Evolutionary conservation across 2,888 invertebrate genomes (phyloP).

Genomic region (Brassicogethes aeneus): DNA sequence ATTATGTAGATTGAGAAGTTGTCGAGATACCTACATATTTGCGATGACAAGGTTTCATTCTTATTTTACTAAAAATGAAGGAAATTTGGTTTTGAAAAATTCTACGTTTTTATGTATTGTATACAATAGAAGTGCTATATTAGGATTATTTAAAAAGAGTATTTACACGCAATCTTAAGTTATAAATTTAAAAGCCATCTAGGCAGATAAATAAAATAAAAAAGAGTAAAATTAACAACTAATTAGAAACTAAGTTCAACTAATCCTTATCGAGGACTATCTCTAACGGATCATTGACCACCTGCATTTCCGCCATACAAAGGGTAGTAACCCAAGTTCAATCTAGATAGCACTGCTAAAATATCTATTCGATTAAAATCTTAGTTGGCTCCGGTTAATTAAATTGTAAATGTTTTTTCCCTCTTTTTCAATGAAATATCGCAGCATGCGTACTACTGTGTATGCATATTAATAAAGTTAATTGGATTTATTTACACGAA

Average conservation of each 20-base stretch:
- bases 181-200: too few relatives aligned
- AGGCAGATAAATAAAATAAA: not conserved
- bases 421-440: not conserved
- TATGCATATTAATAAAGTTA: too few relatives aligned
- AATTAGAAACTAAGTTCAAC: not conserved
- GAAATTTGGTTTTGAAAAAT: too few relatives aligned
- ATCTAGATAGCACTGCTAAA: not conserved
- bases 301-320: not conserved
- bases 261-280: not conserved
- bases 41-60: too few relatives aligned
- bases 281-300: conserved; percentile 1
- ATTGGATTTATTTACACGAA: too few relatives aligned
- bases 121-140: too few relatives aligned
- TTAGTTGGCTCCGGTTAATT: not conserved
- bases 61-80: too few relatives aligned
- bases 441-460: not conserved
- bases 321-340: not conserved
- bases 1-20: too few relatives aligned
- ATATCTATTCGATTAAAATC: not conserved
- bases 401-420: not conserved
- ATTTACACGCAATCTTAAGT: too few relatives aligned
- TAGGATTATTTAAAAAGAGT: too few relatives aligned
- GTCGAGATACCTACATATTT: too few relatives aligned
- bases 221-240: not conserved
- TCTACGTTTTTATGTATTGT: too few relatives aligned